These are phyloP conservation scores for Bryconaethiops microstoma DNA, from an alignment of 2,797 vertebrate species.

Conservation along the genomic window DNA sequence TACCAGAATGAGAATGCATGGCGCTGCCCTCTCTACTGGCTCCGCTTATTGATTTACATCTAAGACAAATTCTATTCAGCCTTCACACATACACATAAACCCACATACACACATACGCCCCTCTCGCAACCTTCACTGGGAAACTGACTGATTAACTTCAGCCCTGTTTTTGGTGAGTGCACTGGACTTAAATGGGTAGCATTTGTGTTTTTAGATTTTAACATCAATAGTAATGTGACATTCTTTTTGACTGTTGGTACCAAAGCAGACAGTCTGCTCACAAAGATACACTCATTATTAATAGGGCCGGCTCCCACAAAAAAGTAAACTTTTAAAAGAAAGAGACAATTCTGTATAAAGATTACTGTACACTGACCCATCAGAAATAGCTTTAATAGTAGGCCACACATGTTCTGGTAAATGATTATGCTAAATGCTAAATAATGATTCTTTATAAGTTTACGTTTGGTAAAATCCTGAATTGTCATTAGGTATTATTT, in stretches of 20 bases:
- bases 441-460: too few species aligned
- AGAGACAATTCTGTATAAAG: too few species aligned
- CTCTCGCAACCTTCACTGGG: slow-evolving; percentile 25
- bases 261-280: too few species aligned
- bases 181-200: not conserved
- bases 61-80: slow-evolving; percentile 62
- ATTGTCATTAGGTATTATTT: too few species aligned
- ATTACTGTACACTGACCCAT: too few species aligned
- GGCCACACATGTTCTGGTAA: too few species aligned
- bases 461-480: too few species aligned
- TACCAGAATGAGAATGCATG: slow-evolving; percentile 72
- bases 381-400: too few species aligned
- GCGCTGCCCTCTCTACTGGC: slow-evolving; percentile 65
- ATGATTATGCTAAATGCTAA: too few species aligned
- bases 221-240: not conserved
- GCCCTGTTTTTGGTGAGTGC: not conserved
- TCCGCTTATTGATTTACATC: slow-evolving; percentile 77
- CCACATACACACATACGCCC: not conserved
- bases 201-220: not conserved
- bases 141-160: not conserved
- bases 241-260: not conserved
- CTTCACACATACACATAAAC: slow-evolving; percentile 27
- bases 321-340: too few species aligned
- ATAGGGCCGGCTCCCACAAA: too few species aligned
- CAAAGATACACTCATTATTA: too few species aligned